Percentiles rank a stretch among this genome's conserved stretches.
phyloP scores from a whole-genome alignment of 2,113 vertebrate species.

The rat (Rattus norvegicus) region DNA sequence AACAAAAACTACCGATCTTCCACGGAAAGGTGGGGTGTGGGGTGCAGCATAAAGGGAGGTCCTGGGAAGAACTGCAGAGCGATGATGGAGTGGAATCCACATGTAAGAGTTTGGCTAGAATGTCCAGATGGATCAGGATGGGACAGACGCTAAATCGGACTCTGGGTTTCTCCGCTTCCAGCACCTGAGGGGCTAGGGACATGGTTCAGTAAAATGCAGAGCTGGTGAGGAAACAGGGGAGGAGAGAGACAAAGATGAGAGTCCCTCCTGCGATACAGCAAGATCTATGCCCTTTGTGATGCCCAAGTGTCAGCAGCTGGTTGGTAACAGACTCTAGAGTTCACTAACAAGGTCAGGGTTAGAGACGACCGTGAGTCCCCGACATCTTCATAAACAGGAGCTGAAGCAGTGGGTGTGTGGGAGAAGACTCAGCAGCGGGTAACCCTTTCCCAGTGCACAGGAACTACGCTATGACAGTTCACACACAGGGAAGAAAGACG shows the following conservation, averaged over 20 bases:
- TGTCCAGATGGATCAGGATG: background rate
- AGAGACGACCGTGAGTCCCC: background rate
- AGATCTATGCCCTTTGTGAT: background rate
- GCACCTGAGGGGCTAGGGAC: background rate
- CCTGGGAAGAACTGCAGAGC: background rate
- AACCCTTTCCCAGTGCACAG: background rate
- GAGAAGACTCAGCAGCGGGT: too few relatives aligned
- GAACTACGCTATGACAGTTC: background rate
- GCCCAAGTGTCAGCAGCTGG: background rate
- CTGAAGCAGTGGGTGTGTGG: background rate
- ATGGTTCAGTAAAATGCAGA: background rate
- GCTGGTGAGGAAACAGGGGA: background rate
- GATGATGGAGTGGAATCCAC: background rate
- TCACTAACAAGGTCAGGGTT: conserved; percentile 1
- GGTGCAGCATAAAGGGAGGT: background rate
- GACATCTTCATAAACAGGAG: background rate
- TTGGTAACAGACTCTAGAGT: background rate
- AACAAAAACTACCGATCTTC: background rate
- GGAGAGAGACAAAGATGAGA: background rate
- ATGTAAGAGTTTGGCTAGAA: background rate
- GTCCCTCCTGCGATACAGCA: background rate
- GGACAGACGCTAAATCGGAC: background rate
- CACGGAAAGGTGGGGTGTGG: background rate
- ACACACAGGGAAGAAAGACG: background rate
- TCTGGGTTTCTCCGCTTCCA: background rate